Base-by-base conservation (phyloP, 2,888 invertebrate genomes). In the Siphlonurus alternatus region DNA sequence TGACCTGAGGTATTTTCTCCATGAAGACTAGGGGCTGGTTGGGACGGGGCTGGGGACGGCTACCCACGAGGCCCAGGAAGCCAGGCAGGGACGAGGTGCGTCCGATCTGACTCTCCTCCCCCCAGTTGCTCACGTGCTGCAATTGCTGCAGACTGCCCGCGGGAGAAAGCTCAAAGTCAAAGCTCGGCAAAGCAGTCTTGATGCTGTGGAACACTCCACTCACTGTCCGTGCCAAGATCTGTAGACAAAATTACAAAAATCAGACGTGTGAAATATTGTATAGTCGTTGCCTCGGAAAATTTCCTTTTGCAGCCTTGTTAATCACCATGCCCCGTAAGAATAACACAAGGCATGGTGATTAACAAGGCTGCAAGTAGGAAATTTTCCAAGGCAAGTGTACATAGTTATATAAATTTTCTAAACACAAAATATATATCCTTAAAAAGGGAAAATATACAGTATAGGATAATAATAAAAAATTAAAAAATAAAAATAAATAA, bases 181-280 rank as follows among this genome's bases (percentile, higher is more conserved):
- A 80, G 53, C 80, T 80, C 15, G 83, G 82, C 23, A 84, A 74
- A 3, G 86, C 88, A 23, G 87, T 88, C 73, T 83, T 85, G 60
- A 89, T 78, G 0, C 87, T 86, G 74, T 88, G 88, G 72, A 89
- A 85, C 67, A 89, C 86, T 0, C 87, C 89, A 1, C 87, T 88
- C 68, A 89, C 87, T 0, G 88, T 88, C 72, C 86, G 85, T 0
- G 86, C 86, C 71, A 89, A 81, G 72, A 87, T 76, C 75, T 87
- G 61, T 15, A 38, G 51, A 23, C 5, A 10, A 56, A 22, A 53
- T n/a, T n/a, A n/a, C n/a, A n/a, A n/a, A n/a, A n/a, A n/a, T n/a
- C n/a, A n/a, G n/a, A n/a, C n/a, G n/a, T n/a, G n/a, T n/a, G n/a
- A n/a, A n/a, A n/a, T n/a, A n/a, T n/a, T n/a, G n/a, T n/a, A n/a